Base-by-base conservation (phyloP, 2,797 vertebrate genomes). In the Perodicticus potto region DNA sequence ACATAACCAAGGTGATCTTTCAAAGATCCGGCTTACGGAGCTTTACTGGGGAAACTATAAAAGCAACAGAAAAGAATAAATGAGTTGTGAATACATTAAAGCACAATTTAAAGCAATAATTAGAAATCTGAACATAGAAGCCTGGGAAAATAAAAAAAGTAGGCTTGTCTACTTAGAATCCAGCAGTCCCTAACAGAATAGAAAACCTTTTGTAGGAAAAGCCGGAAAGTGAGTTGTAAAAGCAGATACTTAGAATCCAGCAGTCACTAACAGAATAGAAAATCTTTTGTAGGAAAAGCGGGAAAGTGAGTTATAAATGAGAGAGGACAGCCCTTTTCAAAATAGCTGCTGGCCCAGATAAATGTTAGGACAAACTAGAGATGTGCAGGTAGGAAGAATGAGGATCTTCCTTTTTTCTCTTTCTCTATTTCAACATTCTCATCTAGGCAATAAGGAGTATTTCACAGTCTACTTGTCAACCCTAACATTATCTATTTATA, bases 51-150 rank as follows among this genome's bases (percentile, higher is more conserved):
- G 13, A 83, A 94, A 89, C 43, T 87, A 89, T 10, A 89, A 76
- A 89, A 70, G 40, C 69, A 70, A 92, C 9, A 93, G 89, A 93
- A 86, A 93, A 69, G 32, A 95, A 94, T n/a, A 92, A 94, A 81
- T 45, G 25, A 43, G 45, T 84, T 78, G 1, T 55, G 72, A 43
- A 59, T 49, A 84, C 16, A 72, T 40, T 93, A 63, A 63, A 89
- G 29, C 20, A 72, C 80, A 69, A 63, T 76, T 55, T 81, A 86
- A 94, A 95, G 84, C 85, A 81, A 86, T 55, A 53, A 53, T 53
- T 53, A 53, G 69, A 93, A 27, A 29, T 76, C 67, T 81, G 88
- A 90, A 65, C 80, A 69, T 4, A 87, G 73, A 86, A 89, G 23
- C 55, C 76, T 94, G 57, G 55, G 40, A 81, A 96, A 94, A 94